Base-by-base conservation (phyloP, 1,140 invertebrate species). In the Parapsyche elsis region DNA sequence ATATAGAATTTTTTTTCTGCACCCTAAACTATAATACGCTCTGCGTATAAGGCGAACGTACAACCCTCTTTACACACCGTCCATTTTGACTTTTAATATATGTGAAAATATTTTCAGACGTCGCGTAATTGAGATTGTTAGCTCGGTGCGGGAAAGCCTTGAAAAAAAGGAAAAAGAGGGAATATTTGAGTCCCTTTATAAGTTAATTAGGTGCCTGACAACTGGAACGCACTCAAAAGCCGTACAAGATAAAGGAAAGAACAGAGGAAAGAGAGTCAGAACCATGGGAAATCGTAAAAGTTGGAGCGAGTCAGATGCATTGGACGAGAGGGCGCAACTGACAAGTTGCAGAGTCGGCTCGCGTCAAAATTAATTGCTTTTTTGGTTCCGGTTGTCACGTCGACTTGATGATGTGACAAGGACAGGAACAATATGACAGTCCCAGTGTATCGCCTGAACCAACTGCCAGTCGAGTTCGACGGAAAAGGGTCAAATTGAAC, bases 361-460 rank as follows among this genome's bases (percentile, higher is more conserved):
- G 24, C 24, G 73, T 75, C 73, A 75, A 57, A 75, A 57, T 75
- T 75, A 75, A 75, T 75, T 75, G 73, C 49, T 75, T 75, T 75
- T 75, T 53, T 75, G 45, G 21, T 75, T 53, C 73, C 73, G 73
- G 45, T 57, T 57, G 73, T 75, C 73, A 24, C 49, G 44, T 49
- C 71, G 0, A 5, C 5, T 46, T 16, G 16, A 46, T n/a, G 44
- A 49, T 46, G 71, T 46, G 71, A 73, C 71, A 49, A 49, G 19
- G 45, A 46, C 45, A 24, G 71, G 71, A 49, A 49, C 71, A 46
- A 73, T 49, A 46, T 73, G 71, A 73, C 30, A 73, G 38, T 19
- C 30, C 12, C 24, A 67, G 21, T 49, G 71, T 49, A 1, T 10
- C 64, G 49, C 10, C 10, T 14, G 12, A 53, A 53, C 49, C 2